Evolutionary conservation across 2,888 invertebrate species (phyloP), one percentile per base, ranked within the genome.

Genomic region (Harpagoxenus sublaevis): DNA sequence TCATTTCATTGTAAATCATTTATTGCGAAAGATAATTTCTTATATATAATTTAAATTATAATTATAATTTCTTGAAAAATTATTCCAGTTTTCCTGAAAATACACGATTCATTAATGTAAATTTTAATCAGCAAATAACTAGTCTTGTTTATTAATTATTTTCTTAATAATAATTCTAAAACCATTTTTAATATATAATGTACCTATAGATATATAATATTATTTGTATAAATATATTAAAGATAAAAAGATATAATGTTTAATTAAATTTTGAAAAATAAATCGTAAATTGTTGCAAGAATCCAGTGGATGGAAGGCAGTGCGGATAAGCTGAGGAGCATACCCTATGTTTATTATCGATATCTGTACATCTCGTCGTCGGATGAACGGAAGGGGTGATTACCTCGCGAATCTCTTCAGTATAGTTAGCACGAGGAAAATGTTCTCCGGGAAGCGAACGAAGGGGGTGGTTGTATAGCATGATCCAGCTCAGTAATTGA

Each of bases 401-500:
- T 78, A 77, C 82, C n/a, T 63, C n/a, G 51, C 63, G 63, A 65
- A 79, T 82, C 84, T 70, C 57, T 15, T 68, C 70, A 23, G 75
- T 66, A 70, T 85, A 86, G 83, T 89, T 90, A 87, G 88, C 85
- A 77, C 51, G 66, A 81, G 82, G 85, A 89, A 83, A 89, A 88
- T 82, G 60, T 55, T 68, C 60, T 45, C 23, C 53, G 65, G 77
- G 74, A 73, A 75, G 84, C 39, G 77, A 83, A 86, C 78, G 86
- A 86, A 60, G 66, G 23, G 48, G 31, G 28, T 2, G 57, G 71
- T 71, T 71, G 79, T 73, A 60, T 48, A 81, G 60, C 84, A 71
- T n/a, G n/a, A n/a, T 85, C 82, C 77, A 68, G 77, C 89, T 83
- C 86, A 83, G 89, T 91, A 92, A 91, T 92, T 91, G 91, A 92